Evolutionary conservation across 1,140 invertebrate species (phyloP).

Genomic region (Gryllus bimaculatus): DNA sequence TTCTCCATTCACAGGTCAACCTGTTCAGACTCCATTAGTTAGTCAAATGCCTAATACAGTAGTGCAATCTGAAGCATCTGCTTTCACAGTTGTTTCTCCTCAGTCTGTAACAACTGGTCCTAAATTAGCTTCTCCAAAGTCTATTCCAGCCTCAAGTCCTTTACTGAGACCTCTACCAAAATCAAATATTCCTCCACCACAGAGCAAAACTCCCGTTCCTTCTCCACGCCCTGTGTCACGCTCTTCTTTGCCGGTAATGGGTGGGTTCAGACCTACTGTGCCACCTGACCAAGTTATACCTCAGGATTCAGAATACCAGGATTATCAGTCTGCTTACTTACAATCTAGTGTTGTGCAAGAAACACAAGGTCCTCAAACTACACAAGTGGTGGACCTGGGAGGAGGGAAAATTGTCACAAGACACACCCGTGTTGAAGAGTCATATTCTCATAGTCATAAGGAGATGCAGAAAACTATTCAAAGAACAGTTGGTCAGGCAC

Average conservation of each 20-base stretch:
- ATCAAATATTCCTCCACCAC: neutral
- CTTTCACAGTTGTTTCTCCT: neutral
- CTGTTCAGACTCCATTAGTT: too few relatives aligned
- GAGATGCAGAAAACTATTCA: neutral
- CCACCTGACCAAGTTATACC: neutral
- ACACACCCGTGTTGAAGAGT: neutral
- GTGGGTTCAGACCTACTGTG: constrained; percentile 6
- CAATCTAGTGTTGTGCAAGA: neutral
- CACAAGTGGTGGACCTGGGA: neutral
- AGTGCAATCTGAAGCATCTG: neutral
- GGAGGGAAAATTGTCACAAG: neutral
- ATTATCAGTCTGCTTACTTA: neutral
- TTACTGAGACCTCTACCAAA: neutral
- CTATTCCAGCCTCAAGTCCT: neutral
- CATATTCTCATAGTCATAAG: neutral
- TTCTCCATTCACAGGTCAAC: constrained; percentile 7
- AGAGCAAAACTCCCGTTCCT: neutral
- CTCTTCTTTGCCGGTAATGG: constrained; percentile 7
- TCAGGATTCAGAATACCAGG: neutral
- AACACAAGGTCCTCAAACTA: neutral
- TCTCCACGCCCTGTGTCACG: neutral
- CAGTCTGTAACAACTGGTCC: neutral
- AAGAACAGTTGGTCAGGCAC: neutral
- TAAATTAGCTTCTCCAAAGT: neutral
- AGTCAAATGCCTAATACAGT: neutral